Evolutionary conservation across 2,797 vertebrate genomes (phyloP).

Genomic region (Argyrosomus regius): DNA sequence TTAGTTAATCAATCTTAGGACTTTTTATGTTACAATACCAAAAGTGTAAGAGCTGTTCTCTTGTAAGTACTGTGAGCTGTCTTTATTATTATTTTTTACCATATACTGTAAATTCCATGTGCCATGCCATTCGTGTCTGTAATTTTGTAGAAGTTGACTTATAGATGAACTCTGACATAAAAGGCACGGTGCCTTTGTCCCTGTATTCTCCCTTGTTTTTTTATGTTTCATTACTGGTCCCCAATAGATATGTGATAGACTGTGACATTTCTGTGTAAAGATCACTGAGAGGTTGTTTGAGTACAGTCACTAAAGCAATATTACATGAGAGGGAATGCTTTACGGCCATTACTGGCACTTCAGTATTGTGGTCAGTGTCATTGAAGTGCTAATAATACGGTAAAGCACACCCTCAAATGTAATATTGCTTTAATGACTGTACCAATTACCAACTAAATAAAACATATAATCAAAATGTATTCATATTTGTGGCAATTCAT

Average conservation of each 20-base stretch:
- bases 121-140: neutral
- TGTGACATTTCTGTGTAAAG: constrained; percentile 39
- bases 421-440: too few species aligned
- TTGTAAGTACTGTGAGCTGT: neutral
- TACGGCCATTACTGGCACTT: too few species aligned
- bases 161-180: neutral
- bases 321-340: too few species aligned
- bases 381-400: too few species aligned
- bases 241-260: neutral
- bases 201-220: neutral
- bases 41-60: neutral
- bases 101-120: neutral
- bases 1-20: neutral
- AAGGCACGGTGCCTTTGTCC: neutral
- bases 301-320: neutral
- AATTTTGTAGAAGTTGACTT: neutral
- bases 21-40: neutral
- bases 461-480: too few species aligned
- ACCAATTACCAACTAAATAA: too few species aligned
- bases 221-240: neutral
- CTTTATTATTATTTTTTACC: neutral
- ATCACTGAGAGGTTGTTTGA: constrained; percentile 12
- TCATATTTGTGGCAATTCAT: too few species aligned
- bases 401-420: too few species aligned
- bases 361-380: too few species aligned